Base-by-base conservation (phyloP, 2,888 invertebrate genomes). In the Choreutis nemorana region DNA sequence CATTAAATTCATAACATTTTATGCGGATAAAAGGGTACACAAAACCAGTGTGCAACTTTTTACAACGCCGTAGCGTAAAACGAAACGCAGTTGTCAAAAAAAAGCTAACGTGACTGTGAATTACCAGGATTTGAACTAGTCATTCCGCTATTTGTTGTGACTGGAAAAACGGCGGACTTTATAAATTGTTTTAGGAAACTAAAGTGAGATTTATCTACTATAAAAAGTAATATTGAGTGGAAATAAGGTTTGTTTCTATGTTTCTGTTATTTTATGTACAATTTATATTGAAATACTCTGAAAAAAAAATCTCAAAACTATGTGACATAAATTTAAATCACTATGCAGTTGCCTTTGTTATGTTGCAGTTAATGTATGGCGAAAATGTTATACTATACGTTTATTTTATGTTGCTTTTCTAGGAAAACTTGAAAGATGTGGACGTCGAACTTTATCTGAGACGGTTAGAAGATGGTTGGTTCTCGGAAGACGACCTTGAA, bases 291-390 rank as follows among this genome's bases (percentile, higher is more conserved):
- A 48, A 47, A 45, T 30, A 46, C 38, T 30, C 14, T 46, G 37
- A 48, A 44, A 45, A 47, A n/a, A 43, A 48, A 47, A 43, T 39
- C 44, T 42, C 42, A 42, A 45, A 48, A 48, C 35, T 45, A 45
- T 48, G 43, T 49, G 48, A 30, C 9, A 9, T 21, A 33, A 33
- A 30, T 33, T 33, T 30, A 30, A 27, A 33, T 30, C 30, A 30
- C 32, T 33, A 26, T 48, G 50, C 45, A 44, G 42, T 45, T 38
- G 40, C 25, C 39, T 45, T 42, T 48, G 47, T 46, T 48, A 43
- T n/a, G n/a, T n/a, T n/a, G n/a, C n/a, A n/a, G n/a, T n/a, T 45
- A 43, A 48, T 46, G 45, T 48, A 48, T 47, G 42, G 42, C 38
- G 37, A 46, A 41, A 1, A 35, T 38, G 35, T 32, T 32, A 24